A percentile compares a stretch with the other conserved stretches of the same genome.
These are phyloP conservation scores for Arrhopalites spinosus DNA, from an alignment of 2,888 invertebrate species.

Conservation along the genomic window DNA sequence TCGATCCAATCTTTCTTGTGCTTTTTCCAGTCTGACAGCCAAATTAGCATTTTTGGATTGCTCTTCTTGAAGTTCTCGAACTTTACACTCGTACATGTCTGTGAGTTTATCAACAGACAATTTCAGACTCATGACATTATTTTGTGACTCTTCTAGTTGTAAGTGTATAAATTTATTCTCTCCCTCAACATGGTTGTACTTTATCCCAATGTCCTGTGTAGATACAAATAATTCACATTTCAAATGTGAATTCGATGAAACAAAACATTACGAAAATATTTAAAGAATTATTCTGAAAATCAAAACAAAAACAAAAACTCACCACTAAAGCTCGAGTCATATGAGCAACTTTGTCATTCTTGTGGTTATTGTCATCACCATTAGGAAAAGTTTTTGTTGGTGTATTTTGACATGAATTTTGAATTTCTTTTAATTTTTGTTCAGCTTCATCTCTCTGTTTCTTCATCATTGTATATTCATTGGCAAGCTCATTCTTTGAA, in stretches of 20 bases:
- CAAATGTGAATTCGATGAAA: not conserved
- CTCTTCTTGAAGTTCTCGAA: constrained; percentile 33
- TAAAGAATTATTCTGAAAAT: not conserved
- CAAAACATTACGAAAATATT: not conserved
- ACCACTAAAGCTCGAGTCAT: constrained; percentile 38
- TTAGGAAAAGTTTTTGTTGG: not conserved
- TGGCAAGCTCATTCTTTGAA: constrained; percentile 30
- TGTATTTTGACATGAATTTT: not conserved
- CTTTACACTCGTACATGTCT: constrained; percentile 30
- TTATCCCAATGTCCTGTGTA: constrained; percentile 24
- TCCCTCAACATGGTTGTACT: constrained; percentile 11
- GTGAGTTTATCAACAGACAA: not conserved
- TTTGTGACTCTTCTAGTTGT: constrained; percentile 5
- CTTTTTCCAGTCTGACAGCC: constrained; percentile 6
- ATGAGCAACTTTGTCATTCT: constrained; percentile 16
- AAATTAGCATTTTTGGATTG: constrained; percentile 41
- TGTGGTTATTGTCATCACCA: constrained; percentile 14
- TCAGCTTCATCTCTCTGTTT: constrained; percentile 13
- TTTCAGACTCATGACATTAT: not conserved
- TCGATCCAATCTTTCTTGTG: constrained; percentile 16
- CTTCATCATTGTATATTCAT: constrained; percentile 29
- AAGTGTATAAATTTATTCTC: constrained; percentile 13
- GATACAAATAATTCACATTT: not conserved
- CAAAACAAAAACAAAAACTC: not conserved
- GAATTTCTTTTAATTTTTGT: not conserved